A percentile compares a stretch with the other conserved stretches of the same genome.
phyloP scores from a whole-genome alignment of 1,140 invertebrate species.

The Leptopilina boulardi region DNA sequence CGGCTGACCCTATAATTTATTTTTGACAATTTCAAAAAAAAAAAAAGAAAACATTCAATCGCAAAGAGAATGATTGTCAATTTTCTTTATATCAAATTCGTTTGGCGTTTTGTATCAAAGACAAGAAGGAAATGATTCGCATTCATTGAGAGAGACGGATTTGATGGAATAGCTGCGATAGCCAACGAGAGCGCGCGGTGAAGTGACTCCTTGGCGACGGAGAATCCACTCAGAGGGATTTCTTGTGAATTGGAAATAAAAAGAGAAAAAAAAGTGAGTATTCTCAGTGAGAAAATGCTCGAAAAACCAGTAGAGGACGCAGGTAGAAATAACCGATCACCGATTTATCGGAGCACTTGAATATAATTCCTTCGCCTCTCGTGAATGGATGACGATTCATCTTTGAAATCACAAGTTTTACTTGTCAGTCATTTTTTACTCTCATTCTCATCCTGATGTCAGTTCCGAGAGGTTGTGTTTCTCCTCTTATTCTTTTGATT shows the following conservation, averaged over 20 bases:
- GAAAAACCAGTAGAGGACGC: background rate
- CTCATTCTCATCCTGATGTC: too few relatives aligned
- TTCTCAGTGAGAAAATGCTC: background rate
- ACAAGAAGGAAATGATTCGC: background rate
- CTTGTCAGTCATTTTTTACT: too few relatives aligned
- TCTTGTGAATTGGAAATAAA: background rate
- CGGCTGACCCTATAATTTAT: too few relatives aligned
- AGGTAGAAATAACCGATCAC: constrained; percentile 25
- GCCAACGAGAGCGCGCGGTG: background rate
- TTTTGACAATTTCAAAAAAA: background rate
- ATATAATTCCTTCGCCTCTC: constrained; percentile 19
- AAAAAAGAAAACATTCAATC: background rate
- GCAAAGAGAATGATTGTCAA: background rate
- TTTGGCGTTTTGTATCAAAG: background rate
- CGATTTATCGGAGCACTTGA: constrained; percentile 24
- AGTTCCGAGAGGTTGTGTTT: too few relatives aligned
- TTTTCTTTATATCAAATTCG: background rate
- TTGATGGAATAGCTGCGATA: constrained; percentile 12
- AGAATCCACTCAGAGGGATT: background rate
- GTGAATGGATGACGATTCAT: background rate
- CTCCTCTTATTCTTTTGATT: too few relatives aligned
- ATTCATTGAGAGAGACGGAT: background rate
- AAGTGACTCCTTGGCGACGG: background rate
- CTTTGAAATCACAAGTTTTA: constrained; percentile 5
- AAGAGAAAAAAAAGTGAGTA: background rate